Evolutionary conservation across 1,140 invertebrate genomes (phyloP).

Genomic region (Acromyrmex heyeri): DNA sequence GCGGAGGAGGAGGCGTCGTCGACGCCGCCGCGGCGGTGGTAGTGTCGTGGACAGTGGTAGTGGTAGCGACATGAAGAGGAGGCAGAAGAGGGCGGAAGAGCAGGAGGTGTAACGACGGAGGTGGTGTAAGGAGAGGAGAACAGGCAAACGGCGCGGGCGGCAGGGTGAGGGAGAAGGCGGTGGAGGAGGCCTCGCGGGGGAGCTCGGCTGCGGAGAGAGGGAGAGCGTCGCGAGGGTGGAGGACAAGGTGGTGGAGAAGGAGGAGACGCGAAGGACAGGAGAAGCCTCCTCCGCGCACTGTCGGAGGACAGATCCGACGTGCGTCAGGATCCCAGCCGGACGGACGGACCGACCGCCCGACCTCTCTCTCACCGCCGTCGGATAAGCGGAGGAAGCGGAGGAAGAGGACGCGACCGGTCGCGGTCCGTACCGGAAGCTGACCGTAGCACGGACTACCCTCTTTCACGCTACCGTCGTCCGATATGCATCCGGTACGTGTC

Average conservation of each 20-base stretch:
- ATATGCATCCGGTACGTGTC: constrained; percentile 14
- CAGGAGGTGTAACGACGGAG: constrained; percentile 74
- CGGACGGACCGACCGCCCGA: constrained; percentile 63
- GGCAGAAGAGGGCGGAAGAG: constrained; percentile 75
- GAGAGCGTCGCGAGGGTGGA: constrained; percentile 67
- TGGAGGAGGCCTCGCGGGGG: constrained; percentile 24
- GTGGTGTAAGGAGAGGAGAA: constrained; percentile 53
- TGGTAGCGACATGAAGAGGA: constrained; percentile 75
- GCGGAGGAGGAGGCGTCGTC: constrained; percentile 62
- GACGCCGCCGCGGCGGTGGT: constrained; percentile 63
- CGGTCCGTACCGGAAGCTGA: constrained; percentile 66
- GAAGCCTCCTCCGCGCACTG: constrained; percentile 78
- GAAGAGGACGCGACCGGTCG: constrained; percentile 43
- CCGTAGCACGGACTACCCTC: constrained; percentile 50
- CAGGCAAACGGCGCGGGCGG: neutral
- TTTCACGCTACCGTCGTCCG: constrained; percentile 33
- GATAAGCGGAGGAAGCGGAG: constrained; percentile 63
- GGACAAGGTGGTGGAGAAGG: constrained; percentile 71
- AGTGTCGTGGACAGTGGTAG: constrained; percentile 68
- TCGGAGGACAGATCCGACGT: constrained; percentile 82
- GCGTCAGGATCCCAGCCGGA: constrained; percentile 79
- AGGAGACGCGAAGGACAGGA: constrained; percentile 77
- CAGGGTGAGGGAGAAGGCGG: neutral
- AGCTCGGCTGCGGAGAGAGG: constrained; percentile 34
- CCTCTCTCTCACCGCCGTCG: constrained; percentile 54